Evolutionary conservation across 2,888 invertebrate species (phyloP).

Genomic region (Ectemnius continuus): DNA sequence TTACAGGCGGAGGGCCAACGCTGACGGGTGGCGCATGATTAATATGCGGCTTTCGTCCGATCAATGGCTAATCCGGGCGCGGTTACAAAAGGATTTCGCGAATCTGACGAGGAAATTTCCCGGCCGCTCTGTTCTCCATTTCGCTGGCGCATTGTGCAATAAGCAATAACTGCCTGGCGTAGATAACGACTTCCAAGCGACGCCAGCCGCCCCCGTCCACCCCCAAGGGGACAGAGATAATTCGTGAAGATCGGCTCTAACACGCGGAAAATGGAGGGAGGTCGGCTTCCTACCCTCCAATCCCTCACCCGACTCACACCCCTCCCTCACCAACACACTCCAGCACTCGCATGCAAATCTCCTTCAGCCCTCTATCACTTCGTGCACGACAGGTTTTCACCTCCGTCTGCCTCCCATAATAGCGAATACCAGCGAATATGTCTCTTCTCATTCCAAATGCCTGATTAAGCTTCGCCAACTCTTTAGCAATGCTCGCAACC

Average conservation of each 20-base stretch:
- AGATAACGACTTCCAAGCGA: constrained; percentile 46
- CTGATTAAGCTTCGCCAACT: no score
- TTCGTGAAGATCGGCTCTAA: constrained; percentile 45
- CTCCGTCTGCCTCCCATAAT: neutral
- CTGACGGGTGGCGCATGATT: no score
- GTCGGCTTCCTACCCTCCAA: neutral
- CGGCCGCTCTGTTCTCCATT: constrained; percentile 40
- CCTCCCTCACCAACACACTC: constrained; percentile 16
- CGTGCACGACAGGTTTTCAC: neutral
- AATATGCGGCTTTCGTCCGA: no score
- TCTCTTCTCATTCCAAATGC: no score
- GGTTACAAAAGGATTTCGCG: constrained; percentile 37
- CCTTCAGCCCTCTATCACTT: neutral
- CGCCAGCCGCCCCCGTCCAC: constrained; percentile 7
- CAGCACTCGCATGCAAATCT: constrained; percentile 38
- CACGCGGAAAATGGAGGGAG: constrained; percentile 30
- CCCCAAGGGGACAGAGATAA: constrained; percentile 42
- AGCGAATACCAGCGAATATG: no score
- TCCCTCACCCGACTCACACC: constrained; percentile 32
- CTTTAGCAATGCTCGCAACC: no score
- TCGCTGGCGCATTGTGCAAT: constrained; percentile 41
- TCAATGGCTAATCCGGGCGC: no score
- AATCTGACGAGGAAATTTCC: constrained; percentile 50
- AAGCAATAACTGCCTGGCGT: constrained; percentile 51
- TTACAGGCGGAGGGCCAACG: no score